These are phyloP conservation scores for Philopotamus ludificatus DNA, from an alignment of 1,140 invertebrate species.

Conservation along the genomic window DNA sequence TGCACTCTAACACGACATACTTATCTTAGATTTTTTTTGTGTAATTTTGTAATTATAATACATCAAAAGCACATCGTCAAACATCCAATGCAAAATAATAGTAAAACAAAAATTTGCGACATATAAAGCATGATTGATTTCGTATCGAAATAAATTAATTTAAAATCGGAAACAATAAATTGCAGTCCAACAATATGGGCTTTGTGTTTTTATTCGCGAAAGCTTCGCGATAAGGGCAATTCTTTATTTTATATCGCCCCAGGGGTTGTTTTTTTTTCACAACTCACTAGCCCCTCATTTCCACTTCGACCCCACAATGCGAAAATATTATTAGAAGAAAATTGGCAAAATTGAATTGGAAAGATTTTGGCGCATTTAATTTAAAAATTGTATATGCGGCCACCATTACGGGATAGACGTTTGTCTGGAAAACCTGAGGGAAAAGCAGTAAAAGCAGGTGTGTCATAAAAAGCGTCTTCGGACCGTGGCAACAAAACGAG, in stretches of 20 bases:
- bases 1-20: too few relatives aligned
- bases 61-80: slow-evolving; percentile 9
- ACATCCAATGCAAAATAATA: neutral
- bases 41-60: too few relatives aligned
- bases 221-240: slow-evolving; percentile 36
- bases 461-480: slow-evolving; percentile 39
- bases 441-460: slow-evolving; percentile 38
- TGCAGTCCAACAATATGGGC: slow-evolving; percentile 20
- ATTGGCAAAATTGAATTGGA: too few relatives aligned
- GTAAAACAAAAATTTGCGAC: too few relatives aligned
- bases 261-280: slow-evolving; percentile 34
- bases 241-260: slow-evolving; percentile 37
- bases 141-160: slow-evolving; percentile 29
- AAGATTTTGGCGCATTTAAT: neutral
- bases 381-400: neutral
- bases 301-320: neutral
- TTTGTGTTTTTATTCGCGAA: slow-evolving; percentile 33
- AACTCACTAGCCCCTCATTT: slow-evolving; percentile 26
- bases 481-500: slow-evolving; percentile 14
- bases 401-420: neutral
- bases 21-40: too few relatives aligned
- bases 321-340: neutral
- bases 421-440: slow-evolving; percentile 2
- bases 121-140: too few relatives aligned
- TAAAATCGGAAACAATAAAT: slow-evolving; percentile 40